phyloP scores from a whole-genome alignment of 1,140 invertebrate genomes.

The Trichonephila clavata region DNA sequence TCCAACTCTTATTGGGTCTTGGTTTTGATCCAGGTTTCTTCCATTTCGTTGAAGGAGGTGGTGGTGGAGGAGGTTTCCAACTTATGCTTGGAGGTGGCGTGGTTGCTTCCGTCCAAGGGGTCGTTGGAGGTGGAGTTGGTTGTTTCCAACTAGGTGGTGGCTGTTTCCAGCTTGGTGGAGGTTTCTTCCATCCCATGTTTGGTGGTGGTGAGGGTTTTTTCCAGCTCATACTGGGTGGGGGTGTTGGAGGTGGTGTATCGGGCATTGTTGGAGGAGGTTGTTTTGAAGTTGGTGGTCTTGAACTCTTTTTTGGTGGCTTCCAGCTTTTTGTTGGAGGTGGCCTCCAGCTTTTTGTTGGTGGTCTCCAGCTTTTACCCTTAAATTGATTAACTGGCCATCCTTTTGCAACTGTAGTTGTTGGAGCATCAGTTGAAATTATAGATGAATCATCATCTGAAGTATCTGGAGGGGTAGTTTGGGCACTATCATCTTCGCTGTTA shows the following conservation, averaged over 20 bases:
- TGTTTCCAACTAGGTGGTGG: slow-evolving; percentile 29
- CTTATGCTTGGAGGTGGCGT: slow-evolving; percentile 18
- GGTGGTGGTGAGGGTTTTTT: background rate
- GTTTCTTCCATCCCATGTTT: background rate
- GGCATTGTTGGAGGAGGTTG: background rate
- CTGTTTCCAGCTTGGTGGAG: slow-evolving; percentile 14
- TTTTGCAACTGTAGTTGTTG: slow-evolving; percentile 3
- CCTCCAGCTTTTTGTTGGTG: slow-evolving; percentile 32
- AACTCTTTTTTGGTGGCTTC: slow-evolving; percentile 50
- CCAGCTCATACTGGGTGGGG: background rate
- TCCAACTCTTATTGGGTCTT: slow-evolving; percentile 51
- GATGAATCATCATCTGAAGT: slow-evolving; percentile 2
- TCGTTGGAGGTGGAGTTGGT: slow-evolving; percentile 48
- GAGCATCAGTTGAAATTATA: background rate
- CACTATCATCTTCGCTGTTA: slow-evolving; percentile 16
- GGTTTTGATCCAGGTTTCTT: slow-evolving; percentile 47
- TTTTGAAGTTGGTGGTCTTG: slow-evolving; percentile 3
- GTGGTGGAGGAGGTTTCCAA: slow-evolving; percentile 42
- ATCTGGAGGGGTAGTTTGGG: background rate
- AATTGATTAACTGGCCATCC: slow-evolving; percentile 42
- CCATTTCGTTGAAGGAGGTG: slow-evolving; percentile 55
- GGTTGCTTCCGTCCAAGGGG: slow-evolving; percentile 33
- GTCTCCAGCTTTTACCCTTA: slow-evolving; percentile 68
- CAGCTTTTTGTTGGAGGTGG: slow-evolving; percentile 54
- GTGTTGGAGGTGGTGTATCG: slow-evolving; percentile 35